A percentile compares a stretch with the other conserved stretches of the same genome.
These are phyloP conservation scores for Pitta sordida DNA, from an alignment of 2,113 vertebrate genomes.

Conservation along the genomic window DNA sequence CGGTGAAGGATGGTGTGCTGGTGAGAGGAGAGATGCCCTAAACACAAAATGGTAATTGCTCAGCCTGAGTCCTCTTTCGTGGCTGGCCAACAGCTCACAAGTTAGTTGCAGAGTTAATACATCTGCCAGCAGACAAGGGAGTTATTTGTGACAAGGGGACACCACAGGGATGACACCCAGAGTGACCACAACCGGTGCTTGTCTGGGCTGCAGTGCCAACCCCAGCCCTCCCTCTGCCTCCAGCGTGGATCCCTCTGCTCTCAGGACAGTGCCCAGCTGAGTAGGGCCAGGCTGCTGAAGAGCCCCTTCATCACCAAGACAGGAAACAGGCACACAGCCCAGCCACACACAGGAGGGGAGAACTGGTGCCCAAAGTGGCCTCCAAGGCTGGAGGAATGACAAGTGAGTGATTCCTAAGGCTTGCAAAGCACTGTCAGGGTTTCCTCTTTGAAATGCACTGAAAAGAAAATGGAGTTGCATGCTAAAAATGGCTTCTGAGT, in stretches of 20 bases:
- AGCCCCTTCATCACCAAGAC: neutral
- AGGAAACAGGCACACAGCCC: neutral
- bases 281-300: neutral
- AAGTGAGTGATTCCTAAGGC: neutral
- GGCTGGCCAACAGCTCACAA: neutral
- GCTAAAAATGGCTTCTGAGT: neutral
- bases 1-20: neutral
- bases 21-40: neutral
- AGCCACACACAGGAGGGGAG: neutral
- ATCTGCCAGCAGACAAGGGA: neutral
- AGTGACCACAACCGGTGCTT: neutral
- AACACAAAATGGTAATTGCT: neutral
- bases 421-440: neutral
- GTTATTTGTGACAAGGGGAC: neutral
- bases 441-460: neutral
- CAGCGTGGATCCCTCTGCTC: neutral
- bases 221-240: neutral
- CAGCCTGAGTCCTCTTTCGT: neutral
- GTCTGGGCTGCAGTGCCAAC: neutral
- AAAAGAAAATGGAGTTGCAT: neutral
- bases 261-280: neutral
- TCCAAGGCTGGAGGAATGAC: neutral
- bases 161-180: fast-evolving
- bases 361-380: neutral
- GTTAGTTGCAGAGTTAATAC: neutral